These are phyloP conservation scores for Amiota communis DNA, from an alignment of 2,888 invertebrate genomes.

Conservation along the genomic window DNA sequence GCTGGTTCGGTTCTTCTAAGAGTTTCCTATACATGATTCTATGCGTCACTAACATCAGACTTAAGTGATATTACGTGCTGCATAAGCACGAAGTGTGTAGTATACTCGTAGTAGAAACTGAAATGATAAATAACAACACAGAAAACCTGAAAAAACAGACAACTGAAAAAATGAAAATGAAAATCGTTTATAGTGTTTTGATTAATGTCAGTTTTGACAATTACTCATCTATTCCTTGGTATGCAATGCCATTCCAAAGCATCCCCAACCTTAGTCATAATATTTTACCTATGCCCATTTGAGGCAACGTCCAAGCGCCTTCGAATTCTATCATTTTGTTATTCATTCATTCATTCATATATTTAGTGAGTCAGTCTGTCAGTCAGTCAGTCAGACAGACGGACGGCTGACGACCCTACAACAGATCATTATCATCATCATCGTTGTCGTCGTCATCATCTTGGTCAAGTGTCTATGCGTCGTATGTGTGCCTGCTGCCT, in stretches of 20 bases:
- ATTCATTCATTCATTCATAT: too few relatives aligned
- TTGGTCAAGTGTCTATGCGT: too few relatives aligned
- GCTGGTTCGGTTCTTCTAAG: too few relatives aligned
- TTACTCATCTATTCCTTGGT: conserved; percentile 46
- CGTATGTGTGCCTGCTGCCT: too few relatives aligned
- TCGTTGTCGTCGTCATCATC: too few relatives aligned
- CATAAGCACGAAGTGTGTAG: background rate
- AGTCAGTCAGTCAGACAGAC: background rate
- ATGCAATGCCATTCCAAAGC: background rate
- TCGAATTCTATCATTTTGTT: too few relatives aligned
- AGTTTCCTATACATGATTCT: too few relatives aligned
- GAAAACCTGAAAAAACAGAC: background rate
- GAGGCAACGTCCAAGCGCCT: background rate
- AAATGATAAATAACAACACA: too few relatives aligned
- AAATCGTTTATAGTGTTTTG: conserved; percentile 60
- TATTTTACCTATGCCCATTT: background rate
- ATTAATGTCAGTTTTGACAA: conserved; percentile 64
- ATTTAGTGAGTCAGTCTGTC: background rate
- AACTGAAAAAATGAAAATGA: background rate
- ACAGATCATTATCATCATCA: too few relatives aligned
- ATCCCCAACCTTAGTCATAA: background rate
- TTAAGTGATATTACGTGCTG: too few relatives aligned
- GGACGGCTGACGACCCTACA: background rate
- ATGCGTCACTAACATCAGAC: too few relatives aligned
- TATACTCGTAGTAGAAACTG: conserved; percentile 5